phyloP scores from a whole-genome alignment of 2,888 invertebrate genomes.

The Pristionchus maxplancki region DNA sequence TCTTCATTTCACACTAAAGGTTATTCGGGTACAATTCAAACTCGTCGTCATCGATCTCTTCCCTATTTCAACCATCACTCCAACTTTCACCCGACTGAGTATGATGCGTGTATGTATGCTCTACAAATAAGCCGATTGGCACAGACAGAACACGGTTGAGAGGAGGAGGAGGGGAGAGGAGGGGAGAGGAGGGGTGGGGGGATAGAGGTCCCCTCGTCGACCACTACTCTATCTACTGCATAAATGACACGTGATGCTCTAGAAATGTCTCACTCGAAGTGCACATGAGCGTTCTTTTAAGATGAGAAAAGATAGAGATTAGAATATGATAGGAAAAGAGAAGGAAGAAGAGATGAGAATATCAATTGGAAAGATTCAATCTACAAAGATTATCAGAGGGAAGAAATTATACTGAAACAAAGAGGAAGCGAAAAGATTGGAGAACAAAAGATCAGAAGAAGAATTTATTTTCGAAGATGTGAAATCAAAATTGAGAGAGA shows the following conservation, averaged over 20 bases:
- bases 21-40: background rate
- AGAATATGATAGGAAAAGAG: background rate
- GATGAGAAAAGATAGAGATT: background rate
- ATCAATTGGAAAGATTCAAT: background rate
- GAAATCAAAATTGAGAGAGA: background rate
- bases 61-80: constrained; percentile 8
- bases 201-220: background rate
- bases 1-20: background rate
- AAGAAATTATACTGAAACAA: constrained; percentile 14
- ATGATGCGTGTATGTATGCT: constrained; percentile 37
- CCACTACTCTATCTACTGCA: background rate
- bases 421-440: background rate
- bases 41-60: background rate
- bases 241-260: background rate
- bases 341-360: background rate
- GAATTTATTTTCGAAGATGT: constrained; percentile 40
- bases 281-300: background rate
- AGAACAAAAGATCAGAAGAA: constrained; percentile 32
- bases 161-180: background rate
- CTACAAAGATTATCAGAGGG: background rate
- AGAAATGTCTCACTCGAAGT: background rate
- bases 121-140: constrained; percentile 42
- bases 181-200: background rate
- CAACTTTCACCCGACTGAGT: constrained; percentile 12
- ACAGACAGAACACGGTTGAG: constrained; percentile 1